phyloP scores from a whole-genome alignment of 1,140 invertebrate species.

The Cepaea nemoralis region DNA sequence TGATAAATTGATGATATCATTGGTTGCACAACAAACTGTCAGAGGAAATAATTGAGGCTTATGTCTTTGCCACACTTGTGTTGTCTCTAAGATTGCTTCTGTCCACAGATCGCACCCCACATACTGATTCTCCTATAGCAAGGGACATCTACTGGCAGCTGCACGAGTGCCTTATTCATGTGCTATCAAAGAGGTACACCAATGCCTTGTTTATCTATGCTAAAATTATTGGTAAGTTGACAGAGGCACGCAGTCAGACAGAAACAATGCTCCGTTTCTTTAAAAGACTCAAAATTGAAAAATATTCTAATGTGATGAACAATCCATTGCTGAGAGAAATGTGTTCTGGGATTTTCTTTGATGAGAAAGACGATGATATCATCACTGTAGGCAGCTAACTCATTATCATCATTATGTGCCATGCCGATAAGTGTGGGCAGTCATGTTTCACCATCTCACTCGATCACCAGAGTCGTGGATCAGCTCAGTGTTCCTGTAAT shows the following conservation, averaged over 20 bases:
- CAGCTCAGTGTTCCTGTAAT: too few relatives aligned
- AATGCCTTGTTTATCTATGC: slow-evolving; percentile 6
- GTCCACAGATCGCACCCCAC: not conserved
- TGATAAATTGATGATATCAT: too few relatives aligned
- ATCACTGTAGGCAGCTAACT: not conserved
- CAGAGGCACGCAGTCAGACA: not conserved
- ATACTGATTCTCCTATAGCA: not conserved
- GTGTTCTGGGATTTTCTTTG: slow-evolving; percentile 27
- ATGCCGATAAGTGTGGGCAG: too few relatives aligned
- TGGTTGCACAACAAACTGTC: too few relatives aligned
- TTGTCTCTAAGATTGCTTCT: too few relatives aligned
- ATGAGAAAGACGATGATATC: slow-evolving; percentile 13
- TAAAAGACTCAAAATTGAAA: slow-evolving; percentile 16
- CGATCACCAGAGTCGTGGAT: too few relatives aligned
- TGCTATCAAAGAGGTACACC: not conserved
- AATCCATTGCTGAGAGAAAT: slow-evolving; percentile 26
- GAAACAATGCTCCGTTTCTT: not conserved
- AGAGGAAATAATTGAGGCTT: too few relatives aligned
- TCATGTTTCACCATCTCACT: too few relatives aligned
- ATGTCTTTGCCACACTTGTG: too few relatives aligned
- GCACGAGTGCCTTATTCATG: slow-evolving; percentile 12
- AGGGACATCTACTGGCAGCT: slow-evolving; percentile 19
- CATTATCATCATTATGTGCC: too few relatives aligned
- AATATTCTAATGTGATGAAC: slow-evolving; percentile 13
- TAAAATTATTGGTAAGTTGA: not conserved